Base-by-base conservation (phyloP, 2,888 invertebrate species). In the Hipparchia semele region DNA sequence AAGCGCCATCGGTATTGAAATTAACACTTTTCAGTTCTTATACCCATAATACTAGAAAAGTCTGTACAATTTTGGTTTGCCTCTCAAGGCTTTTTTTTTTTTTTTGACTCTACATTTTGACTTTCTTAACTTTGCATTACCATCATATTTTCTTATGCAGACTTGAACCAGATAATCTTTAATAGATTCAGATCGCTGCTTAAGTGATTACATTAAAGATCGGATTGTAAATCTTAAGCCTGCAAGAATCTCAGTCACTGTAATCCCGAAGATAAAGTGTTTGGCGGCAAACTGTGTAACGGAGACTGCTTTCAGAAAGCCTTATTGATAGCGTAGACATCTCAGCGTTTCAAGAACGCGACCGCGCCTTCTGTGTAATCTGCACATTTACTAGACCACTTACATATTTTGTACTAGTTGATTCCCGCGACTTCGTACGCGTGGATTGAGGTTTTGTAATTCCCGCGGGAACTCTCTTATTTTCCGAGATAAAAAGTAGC, bases 181-280 rank as follows among this genome's bases (percentile, higher is more conserved):
- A 71, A 71, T 77, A 78, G 76, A 76, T 76, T 73, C 77, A 80
- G 84, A 87, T 82, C 83, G 80, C 84, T 79, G 13, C 62, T 62
- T 23, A 80, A 82, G 81, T 84, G 87, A 89, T 89, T 90, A 89
- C 84, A 81, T 80, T 85, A 85, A 87, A 90, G 90, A 90, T 90
- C 86, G 87, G 82, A 84, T 88, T 89, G 90, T 89, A 84, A 87
- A 89, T 88, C 88, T 87, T 84, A 65, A 86, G 86, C 74, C 78
- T 78, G 75, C 81, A 80, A 79, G 83, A 81, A 81, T 82, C 79
- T 80, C 78, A 75, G 79, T 77, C 75, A 75, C 75, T 78, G 79
- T 90, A 90, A 90, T 90, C 90, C 90, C 79, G 79, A 84, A 88
- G 90, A 90, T 86, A 81, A 87, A 90, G 85, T 84, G 86, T 81